A percentile compares a stretch with the other conserved stretches of the same genome.
phyloP scores from a whole-genome alignment of 2,797 vertebrate species.

The Enteromius unitaeniatus region DNA sequence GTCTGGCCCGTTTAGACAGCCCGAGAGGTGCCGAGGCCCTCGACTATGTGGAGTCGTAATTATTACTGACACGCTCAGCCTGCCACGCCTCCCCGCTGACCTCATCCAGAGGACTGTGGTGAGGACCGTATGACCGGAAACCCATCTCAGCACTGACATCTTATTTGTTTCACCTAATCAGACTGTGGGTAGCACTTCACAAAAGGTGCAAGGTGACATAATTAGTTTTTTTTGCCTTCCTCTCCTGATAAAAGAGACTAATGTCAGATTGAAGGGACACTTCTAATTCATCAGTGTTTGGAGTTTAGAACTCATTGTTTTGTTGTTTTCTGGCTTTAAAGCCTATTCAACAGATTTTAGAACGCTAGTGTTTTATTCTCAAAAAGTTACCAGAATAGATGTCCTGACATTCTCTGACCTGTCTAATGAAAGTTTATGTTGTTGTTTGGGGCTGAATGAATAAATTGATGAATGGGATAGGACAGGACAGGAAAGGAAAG shows the following conservation, averaged over 20 bases:
- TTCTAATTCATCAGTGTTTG: conserved; percentile 41
- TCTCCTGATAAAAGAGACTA: conserved; percentile 11
- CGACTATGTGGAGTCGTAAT: conserved; percentile 63
- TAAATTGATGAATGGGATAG: too few species aligned
- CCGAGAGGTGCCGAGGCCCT: conserved; percentile 7
- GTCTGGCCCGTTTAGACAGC: conserved; percentile 43
- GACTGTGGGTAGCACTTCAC: conserved; percentile 30
- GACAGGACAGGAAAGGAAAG: too few species aligned
- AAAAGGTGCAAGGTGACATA: neutral
- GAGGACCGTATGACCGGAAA: conserved; percentile 8
- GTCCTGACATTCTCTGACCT: neutral
- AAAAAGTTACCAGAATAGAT: neutral
- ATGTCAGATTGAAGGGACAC: conserved; percentile 21
- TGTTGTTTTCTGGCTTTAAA: neutral
- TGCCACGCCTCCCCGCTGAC: conserved; percentile 62
- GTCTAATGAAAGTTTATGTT: neutral
- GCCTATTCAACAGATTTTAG: neutral
- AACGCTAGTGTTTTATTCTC: neutral
- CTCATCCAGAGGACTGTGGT: conserved; percentile 18
- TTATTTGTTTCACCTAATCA: conserved; percentile 54
- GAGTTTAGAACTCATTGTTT: neutral
- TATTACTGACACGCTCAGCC: conserved; percentile 70
- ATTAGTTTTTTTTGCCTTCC: conserved; percentile 35
- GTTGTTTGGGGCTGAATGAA: too few species aligned
- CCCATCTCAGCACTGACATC: conserved; percentile 38